Base-by-base conservation (phyloP, 2,888 invertebrate species). In the Lagria hirta region DNA sequence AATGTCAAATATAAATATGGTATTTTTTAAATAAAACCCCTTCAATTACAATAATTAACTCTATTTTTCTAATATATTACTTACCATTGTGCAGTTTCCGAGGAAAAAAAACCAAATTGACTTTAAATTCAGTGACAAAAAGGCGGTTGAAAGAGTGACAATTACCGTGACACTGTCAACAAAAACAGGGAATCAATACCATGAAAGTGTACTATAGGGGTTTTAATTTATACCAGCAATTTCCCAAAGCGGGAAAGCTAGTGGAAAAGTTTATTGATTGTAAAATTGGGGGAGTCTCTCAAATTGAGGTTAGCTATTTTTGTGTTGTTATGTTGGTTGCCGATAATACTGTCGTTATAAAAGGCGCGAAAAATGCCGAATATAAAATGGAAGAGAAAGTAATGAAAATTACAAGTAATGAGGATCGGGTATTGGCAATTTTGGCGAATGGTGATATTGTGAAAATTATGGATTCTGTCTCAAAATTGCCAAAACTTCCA, bases 121-220 rank as follows among this genome's bases (percentile, higher is more conserved):
- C n/a, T n/a, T n/a, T n/a, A n/a, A n/a, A n/a, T n/a, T n/a, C n/a
- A n/a, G n/a, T n/a, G n/a, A n/a, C n/a, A n/a, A n/a, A n/a, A n/a
- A n/a, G n/a, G n/a, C n/a, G n/a, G n/a, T n/a, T n/a, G n/a, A n/a
- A n/a, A n/a, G n/a, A n/a, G n/a, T n/a, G n/a, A n/a, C n/a, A n/a
- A n/a, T n/a, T n/a, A n/a, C n/a, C n/a, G n/a, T 10, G 5, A 4
- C 20, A 30, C 38, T 53, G 52, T 49, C 47, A 50, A 44, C 45
- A 42, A 21, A 44, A 54, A 44, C 16, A 48, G 48, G 49, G 51
- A 62, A 67, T 65, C 65, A 51, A 66, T 68, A 67, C 40, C 32
- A 71, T 73, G 72, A 68, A 58, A 51, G 60, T 72, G 20, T 64
- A 61, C 53, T 68, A 62, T 53, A 64, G 58, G 32, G 73, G 73